phyloP scores from a whole-genome alignment of 1,140 invertebrate genomes.

The Cydia splendana region DNA sequence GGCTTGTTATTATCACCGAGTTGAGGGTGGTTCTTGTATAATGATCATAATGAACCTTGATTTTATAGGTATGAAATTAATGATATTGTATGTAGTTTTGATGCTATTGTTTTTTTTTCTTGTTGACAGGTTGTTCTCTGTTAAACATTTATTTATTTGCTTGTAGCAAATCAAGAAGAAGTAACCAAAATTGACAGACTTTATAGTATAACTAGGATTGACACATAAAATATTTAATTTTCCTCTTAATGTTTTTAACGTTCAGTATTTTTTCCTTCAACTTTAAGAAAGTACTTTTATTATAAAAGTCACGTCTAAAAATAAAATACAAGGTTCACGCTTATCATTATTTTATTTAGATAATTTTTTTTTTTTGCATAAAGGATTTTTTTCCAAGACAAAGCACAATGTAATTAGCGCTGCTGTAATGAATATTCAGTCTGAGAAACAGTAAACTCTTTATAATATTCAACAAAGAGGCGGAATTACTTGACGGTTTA shows the following conservation, averaged over 20 bases:
- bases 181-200: no score
- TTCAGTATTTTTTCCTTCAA: no score
- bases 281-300: not conserved
- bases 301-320: not conserved
- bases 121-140: no score
- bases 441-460: conserved; percentile 39
- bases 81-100: not conserved
- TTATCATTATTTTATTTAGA: not conserved
- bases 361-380: not conserved
- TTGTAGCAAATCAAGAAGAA: no score
- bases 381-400: not conserved
- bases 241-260: no score
- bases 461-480: conserved; percentile 43
- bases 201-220: no score
- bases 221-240: no score
- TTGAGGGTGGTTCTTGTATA: conserved; percentile 19
- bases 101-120: no score
- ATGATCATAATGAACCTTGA: conserved; percentile 1
- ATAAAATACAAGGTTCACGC: not conserved
- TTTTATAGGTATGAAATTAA: conserved; percentile 4
- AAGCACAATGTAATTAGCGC: conserved; percentile 4
- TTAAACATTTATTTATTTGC: no score
- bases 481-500: conserved; percentile 7
- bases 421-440: conserved; percentile 17
- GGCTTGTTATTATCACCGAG: conserved; percentile 30